A percentile compares a stretch with the other conserved stretches of the same genome.
These are phyloP conservation scores for Apostichopus parvimensis DNA, from an alignment of 35 echinoderm and acorn worm genomes.

Conservation along the genomic window DNA sequence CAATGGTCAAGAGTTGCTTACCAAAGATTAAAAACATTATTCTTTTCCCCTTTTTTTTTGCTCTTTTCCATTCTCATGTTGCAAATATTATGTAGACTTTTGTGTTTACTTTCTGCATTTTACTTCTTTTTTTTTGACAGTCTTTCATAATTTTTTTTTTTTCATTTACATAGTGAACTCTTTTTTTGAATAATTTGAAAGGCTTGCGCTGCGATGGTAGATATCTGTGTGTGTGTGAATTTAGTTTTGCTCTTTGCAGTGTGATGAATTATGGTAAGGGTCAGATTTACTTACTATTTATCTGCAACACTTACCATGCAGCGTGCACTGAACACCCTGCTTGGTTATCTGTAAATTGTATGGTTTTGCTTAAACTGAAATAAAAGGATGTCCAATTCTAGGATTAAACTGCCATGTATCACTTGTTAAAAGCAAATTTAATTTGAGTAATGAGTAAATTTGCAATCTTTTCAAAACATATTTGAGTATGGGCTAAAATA, in stretches of 20 bases:
- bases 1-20: conserved; percentile 13
- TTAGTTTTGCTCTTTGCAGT: not conserved
- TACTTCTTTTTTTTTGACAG: not conserved
- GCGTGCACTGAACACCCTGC: not conserved
- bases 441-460: too few species aligned
- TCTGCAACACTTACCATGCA: not conserved
- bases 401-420: not conserved
- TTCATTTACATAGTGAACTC: not conserved
- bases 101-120: not conserved
- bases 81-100: not conserved
- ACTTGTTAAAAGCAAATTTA: not conserved
- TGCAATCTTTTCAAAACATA: too few species aligned
- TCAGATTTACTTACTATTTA: not conserved
- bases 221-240: not conserved
- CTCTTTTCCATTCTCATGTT: not conserved
- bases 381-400: not conserved
- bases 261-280: not conserved
- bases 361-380: not conserved
- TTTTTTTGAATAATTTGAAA: not conserved
- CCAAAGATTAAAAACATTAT: conserved; percentile 9
- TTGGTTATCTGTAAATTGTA: not conserved
- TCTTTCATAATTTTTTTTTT: not conserved
- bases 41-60: not conserved
- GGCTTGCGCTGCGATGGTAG: not conserved
- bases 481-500: too few species aligned